These are phyloP conservation scores for Piliocolobus tephrosceles DNA, from an alignment of 2,113 vertebrate genomes.

Conservation along the genomic window DNA sequence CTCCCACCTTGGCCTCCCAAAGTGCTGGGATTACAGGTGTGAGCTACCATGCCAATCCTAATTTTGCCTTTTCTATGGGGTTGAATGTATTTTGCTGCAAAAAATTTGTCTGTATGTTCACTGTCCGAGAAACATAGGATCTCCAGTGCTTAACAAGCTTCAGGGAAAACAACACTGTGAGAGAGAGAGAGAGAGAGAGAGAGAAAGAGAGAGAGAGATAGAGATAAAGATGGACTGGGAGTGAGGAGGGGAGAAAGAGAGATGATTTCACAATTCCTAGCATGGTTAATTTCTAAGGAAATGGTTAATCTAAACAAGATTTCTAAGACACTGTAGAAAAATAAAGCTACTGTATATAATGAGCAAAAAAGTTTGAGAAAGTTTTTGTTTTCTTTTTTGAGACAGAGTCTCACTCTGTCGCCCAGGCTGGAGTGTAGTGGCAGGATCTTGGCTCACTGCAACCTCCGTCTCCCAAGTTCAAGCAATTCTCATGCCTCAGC, in stretches of 20 bases:
- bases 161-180: not conserved
- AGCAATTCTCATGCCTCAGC: no score
- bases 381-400: not conserved
- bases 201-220: not conserved
- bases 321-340: not conserved
- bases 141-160: not conserved
- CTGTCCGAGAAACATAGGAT: not conserved
- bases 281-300: not conserved
- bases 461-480: no score
- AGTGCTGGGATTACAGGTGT: no score
- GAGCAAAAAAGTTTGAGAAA: not conserved
- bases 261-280: not conserved
- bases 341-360: not conserved
- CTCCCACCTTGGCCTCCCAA: no score
- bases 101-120: not conserved
- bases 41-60: not conserved
- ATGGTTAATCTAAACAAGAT: not conserved
- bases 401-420: no score
- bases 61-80: not conserved
- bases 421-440: no score
- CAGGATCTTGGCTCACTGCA: no score
- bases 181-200: not conserved
- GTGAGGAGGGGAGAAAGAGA: not conserved
- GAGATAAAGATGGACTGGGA: not conserved
- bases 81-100: not conserved